These are phyloP conservation scores for Apodemus speciosus DNA, from an alignment of 2,113 vertebrate genomes.

Conservation along the genomic window DNA sequence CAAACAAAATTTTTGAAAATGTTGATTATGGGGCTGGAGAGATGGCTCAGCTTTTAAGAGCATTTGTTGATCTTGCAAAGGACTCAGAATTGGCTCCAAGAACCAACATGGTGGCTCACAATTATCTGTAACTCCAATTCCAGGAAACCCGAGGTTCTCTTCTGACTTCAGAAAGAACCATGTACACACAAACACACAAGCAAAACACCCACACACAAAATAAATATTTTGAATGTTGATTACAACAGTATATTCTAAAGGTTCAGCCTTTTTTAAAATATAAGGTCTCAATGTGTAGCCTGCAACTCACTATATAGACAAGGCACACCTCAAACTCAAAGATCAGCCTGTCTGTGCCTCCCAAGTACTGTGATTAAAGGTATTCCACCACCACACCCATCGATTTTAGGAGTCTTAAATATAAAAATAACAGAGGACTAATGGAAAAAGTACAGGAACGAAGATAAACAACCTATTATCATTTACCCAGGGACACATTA, in stretches of 20 bases:
- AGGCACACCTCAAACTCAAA: neutral
- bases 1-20: neutral
- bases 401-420: neutral
- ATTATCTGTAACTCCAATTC: neutral
- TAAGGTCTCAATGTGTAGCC: neutral
- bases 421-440: slow-evolving; percentile 31
- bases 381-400: neutral
- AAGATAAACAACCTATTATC: slow-evolving; percentile 14
- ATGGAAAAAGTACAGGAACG: slow-evolving; percentile 50
- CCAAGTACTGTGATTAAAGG: neutral
- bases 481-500: slow-evolving; percentile 16
- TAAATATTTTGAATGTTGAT: neutral
- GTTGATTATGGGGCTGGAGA: neutral
- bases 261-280: neutral
- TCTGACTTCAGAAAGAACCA: neutral
- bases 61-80: neutral
- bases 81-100: neutral
- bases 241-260: slow-evolving; percentile 39
- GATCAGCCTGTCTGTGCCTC: neutral
- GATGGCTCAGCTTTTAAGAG: neutral
- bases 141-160: neutral
- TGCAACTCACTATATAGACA: neutral
- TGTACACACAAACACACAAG: neutral
- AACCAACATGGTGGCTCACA: neutral
- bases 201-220: neutral